Evolutionary conservation across 2,888 invertebrate genomes (phyloP).

Genomic region (Patella ulyssiponensis): DNA sequence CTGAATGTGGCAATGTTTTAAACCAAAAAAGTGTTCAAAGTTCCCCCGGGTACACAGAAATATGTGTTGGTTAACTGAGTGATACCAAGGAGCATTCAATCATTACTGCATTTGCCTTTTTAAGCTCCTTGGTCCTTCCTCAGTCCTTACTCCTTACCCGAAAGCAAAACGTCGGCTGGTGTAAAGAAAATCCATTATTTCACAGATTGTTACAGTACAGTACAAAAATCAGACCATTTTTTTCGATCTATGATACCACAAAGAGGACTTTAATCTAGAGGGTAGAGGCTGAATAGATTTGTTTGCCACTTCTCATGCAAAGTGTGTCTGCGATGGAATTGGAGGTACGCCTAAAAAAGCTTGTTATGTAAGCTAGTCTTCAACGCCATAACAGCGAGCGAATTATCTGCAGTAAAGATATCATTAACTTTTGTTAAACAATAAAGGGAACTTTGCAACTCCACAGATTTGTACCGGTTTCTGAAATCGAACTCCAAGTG

Average conservation of each 20-base stretch:
- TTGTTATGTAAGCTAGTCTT: conserved; percentile 18
- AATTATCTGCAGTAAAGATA: neutral
- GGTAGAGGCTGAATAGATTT: neutral
- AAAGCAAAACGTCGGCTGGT: conserved; percentile 6
- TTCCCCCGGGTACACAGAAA: too few relatives aligned
- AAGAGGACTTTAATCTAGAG: neutral
- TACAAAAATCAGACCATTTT: conserved; percentile 22
- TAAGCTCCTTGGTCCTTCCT: neutral
- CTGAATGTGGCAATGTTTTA: conserved; percentile 9
- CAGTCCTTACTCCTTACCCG: neutral
- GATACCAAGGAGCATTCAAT: too few relatives aligned
- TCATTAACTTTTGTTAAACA: conserved; percentile 8
- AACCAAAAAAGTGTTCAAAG: neutral
- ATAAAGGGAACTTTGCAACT: neutral
- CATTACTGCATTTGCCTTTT: conserved; percentile 14
- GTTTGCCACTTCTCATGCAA: conserved; percentile 12
- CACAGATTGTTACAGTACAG: conserved; percentile 8
- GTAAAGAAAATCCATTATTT: conserved; percentile 23
- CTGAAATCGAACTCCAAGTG: neutral
- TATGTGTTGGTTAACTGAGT: too few relatives aligned
- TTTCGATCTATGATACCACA: neutral
- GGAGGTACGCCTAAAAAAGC: conserved; percentile 16
- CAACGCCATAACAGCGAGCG: conserved; percentile 6
- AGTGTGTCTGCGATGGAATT: conserved; percentile 15
- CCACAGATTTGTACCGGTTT: conserved; percentile 14